Conservation (phyloP, 2,113 vertebrate species). For the Phylloscopus trochiloides region DNA sequence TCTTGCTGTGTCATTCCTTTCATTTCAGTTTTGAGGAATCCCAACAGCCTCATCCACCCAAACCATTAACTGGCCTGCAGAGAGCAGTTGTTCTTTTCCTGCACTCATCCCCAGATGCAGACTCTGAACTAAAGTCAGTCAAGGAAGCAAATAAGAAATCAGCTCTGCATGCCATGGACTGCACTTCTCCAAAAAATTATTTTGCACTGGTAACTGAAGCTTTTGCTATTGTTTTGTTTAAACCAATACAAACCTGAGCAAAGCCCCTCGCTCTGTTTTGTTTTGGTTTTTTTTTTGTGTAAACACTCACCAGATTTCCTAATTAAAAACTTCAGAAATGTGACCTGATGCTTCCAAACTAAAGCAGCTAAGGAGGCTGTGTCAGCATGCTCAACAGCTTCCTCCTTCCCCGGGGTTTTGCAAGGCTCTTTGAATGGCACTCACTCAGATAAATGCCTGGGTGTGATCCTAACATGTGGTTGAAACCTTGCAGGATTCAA, state of each 20-base stretch:
- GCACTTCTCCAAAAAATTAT: not conserved
- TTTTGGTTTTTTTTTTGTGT: not conserved
- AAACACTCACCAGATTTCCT: not conserved
- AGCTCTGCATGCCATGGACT: not conserved
- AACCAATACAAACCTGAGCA: not conserved
- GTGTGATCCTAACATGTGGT: not conserved
- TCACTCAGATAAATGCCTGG: slow-evolving; percentile 14
- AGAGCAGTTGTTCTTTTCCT: not conserved
- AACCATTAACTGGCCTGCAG: not conserved
- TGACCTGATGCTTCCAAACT: not conserved
- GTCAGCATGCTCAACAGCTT: not conserved
- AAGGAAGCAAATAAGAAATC: not conserved
- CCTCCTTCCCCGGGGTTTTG: slow-evolving; percentile 22
- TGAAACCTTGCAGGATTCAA: not conserved
- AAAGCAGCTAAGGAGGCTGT: not conserved
- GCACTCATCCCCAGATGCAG: not conserved
- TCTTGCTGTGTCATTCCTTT: slow-evolving; percentile 63
- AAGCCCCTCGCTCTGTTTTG: not conserved
- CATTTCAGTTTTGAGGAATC: not conserved
- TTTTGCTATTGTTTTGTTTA: not conserved
- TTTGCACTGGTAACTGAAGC: not conserved
- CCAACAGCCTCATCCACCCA: not conserved
- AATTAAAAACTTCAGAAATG: not conserved
- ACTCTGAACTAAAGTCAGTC: not conserved
- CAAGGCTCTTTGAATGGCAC: slow-evolving; percentile 15